Evolutionary conservation across 2,888 invertebrate genomes (phyloP).

Genomic region (Ceratothoa steindachneri): DNA sequence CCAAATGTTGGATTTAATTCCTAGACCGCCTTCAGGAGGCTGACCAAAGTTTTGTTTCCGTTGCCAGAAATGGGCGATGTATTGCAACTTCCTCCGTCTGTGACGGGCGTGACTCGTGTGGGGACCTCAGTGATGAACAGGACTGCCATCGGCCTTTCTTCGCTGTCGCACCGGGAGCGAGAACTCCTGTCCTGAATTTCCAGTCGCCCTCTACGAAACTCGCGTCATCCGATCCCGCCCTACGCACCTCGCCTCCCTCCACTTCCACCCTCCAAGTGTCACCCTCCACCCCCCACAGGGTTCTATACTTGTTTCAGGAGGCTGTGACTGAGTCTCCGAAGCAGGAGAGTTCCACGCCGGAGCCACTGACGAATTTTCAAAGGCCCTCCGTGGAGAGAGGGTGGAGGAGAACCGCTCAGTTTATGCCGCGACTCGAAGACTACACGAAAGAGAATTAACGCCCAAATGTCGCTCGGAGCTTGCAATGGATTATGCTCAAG

Average conservation of each 20-base stretch:
- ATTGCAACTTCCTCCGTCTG: constrained; percentile 49
- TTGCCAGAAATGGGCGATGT: constrained; percentile 51
- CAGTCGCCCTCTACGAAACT: neutral
- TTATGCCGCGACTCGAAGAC: constrained; percentile 42
- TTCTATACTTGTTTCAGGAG: neutral
- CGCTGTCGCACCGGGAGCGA: constrained; percentile 45
- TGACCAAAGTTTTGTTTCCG: neutral
- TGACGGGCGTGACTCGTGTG: constrained; percentile 50
- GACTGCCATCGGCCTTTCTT: constrained; percentile 48
- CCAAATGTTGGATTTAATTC: too few species aligned
- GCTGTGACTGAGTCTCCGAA: neutral
- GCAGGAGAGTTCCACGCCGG: neutral
- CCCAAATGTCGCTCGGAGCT: neutral
- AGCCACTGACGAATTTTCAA: neutral
- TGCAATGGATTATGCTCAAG: neutral
- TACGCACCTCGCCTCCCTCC: neutral
- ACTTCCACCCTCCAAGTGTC: neutral
- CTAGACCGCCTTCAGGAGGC: too few species aligned
- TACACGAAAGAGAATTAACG: constrained; percentile 5
- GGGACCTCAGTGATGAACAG: constrained; percentile 50
- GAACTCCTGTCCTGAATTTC: constrained; percentile 43
- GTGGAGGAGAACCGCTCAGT: constrained; percentile 37
- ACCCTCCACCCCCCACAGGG: neutral
- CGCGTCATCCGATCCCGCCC: neutral
- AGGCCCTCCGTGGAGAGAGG: constrained; percentile 20